Evolutionary conservation across 2,888 invertebrate genomes (phyloP).

Genomic region (Microctonus hyperodae): DNA sequence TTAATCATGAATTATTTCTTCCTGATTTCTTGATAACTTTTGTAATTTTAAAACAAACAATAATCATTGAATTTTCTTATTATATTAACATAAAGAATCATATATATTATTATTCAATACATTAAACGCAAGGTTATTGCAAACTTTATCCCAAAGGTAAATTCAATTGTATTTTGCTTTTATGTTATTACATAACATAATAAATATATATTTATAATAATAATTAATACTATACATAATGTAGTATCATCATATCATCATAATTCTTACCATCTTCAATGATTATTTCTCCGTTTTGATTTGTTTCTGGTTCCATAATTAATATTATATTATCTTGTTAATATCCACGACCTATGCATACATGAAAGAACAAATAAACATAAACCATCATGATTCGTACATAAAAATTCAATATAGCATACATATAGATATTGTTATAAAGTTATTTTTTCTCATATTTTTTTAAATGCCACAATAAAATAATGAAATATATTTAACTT

Average conservation of each 20-base stretch:
- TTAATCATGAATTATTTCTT: no score
- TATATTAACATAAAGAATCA: no score
- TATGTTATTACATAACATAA: slow-evolving; percentile 29
- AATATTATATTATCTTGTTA: slow-evolving; percentile 38
- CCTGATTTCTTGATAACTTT: no score
- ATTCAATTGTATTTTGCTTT: neutral
- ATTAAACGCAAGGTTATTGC: slow-evolving; percentile 39
- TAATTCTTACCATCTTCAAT: slow-evolving; percentile 47
- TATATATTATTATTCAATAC: slow-evolving; percentile 11
- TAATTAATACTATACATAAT: slow-evolving; percentile 6
- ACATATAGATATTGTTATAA: slow-evolving; percentile 4
- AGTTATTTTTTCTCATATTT: no score
- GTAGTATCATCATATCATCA: neutral
- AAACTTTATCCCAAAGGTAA: slow-evolving; percentile 22
- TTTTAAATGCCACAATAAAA: neutral
- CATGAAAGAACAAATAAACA: slow-evolving; percentile 23
- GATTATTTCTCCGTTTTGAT: slow-evolving; percentile 44
- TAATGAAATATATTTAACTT: neutral
- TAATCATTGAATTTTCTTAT: no score
- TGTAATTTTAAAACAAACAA: no score
- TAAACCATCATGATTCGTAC: slow-evolving; percentile 4
- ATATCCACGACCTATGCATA: slow-evolving; percentile 26
- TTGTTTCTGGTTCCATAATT: slow-evolving; percentile 48
- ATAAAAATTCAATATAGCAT: neutral
- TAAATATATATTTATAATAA: slow-evolving; percentile 15